These are phyloP conservation scores for Latheticus oryzae DNA, from an alignment of 2,888 invertebrate species.

Conservation along the genomic window DNA sequence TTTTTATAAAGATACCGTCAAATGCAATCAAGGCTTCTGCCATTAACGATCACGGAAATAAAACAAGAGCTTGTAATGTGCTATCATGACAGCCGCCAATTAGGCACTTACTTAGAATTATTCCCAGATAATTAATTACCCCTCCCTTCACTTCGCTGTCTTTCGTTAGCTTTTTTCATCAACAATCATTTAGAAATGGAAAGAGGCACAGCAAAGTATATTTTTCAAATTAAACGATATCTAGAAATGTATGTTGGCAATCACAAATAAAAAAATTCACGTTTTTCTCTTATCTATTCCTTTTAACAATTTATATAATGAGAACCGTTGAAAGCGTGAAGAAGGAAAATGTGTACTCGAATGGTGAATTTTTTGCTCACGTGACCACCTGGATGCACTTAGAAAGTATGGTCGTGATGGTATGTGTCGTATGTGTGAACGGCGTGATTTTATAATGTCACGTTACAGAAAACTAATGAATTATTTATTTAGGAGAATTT, in stretches of 20 bases:
- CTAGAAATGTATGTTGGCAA: no score
- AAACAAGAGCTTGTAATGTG: slow-evolving; percentile 29
- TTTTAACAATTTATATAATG: no score
- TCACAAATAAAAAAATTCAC: no score
- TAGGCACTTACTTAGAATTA: slow-evolving; percentile 34
- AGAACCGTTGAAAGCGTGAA: no score
- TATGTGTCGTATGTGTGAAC: slow-evolving; percentile 39
- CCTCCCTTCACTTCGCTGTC: slow-evolving; percentile 15
- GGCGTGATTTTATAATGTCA: slow-evolving; percentile 38
- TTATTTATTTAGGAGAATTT: slow-evolving; percentile 27
- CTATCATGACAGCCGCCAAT: slow-evolving; percentile 38
- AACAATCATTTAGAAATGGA: no score
- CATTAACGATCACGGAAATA: slow-evolving; percentile 36
- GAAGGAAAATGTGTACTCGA: no score
- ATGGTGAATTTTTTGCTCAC: slow-evolving; percentile 28
- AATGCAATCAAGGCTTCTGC: slow-evolving; percentile 32
- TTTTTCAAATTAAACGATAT: no score
- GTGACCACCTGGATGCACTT: slow-evolving; percentile 32
- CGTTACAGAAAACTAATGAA: slow-evolving; percentile 37
- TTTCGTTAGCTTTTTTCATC: slow-evolving; percentile 11
- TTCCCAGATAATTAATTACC: slow-evolving; percentile 29
- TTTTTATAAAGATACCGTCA: slow-evolving; percentile 23
- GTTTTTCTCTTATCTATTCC: no score
- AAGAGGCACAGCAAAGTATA: no score
- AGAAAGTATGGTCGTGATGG: slow-evolving; percentile 40